Evolutionary conservation across 2,113 vertebrate genomes (phyloP).

Genomic region (Aplodontia rufa): DNA sequence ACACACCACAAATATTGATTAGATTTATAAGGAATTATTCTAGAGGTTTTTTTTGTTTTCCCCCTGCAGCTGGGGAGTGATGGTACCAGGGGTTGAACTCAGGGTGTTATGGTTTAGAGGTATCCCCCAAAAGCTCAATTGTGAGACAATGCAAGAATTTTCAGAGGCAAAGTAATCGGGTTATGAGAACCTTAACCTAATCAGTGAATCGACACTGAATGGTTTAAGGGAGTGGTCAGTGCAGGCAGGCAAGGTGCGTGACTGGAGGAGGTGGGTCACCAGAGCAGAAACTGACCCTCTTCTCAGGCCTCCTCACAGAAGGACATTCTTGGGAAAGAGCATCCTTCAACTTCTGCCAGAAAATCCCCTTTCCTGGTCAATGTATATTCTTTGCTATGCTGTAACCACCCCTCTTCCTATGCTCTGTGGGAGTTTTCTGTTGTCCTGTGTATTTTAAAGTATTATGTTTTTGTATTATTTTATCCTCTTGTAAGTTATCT

Average conservation of each 20-base stretch:
- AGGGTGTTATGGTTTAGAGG: too few relatives aligned
- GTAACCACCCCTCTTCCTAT: neutral
- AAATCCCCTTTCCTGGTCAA: neutral
- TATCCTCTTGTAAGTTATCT: neutral
- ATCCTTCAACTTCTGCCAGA: neutral
- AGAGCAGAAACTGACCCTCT: neutral
- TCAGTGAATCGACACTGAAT: too few relatives aligned
- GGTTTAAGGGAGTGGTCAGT: too few relatives aligned
- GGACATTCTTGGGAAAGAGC: neutral
- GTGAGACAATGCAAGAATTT: too few relatives aligned
- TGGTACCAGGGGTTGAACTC: too few relatives aligned
- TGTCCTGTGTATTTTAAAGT: neutral
- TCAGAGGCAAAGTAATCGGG: too few relatives aligned
- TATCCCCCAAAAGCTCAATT: too few relatives aligned
- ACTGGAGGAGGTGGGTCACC: too few relatives aligned
- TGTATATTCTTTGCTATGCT: neutral
- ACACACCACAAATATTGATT: neutral
- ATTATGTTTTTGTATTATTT: neutral
- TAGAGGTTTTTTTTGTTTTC: neutral
- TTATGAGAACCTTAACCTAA: too few relatives aligned
- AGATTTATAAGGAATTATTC: neutral
- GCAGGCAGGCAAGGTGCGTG: too few relatives aligned
- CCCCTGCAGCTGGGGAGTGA: too few relatives aligned
- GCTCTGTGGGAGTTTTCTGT: neutral
- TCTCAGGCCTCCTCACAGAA: neutral